Conservation (phyloP, 1,140 invertebrate genomes). For the Hormaphis cornu region DNA sequence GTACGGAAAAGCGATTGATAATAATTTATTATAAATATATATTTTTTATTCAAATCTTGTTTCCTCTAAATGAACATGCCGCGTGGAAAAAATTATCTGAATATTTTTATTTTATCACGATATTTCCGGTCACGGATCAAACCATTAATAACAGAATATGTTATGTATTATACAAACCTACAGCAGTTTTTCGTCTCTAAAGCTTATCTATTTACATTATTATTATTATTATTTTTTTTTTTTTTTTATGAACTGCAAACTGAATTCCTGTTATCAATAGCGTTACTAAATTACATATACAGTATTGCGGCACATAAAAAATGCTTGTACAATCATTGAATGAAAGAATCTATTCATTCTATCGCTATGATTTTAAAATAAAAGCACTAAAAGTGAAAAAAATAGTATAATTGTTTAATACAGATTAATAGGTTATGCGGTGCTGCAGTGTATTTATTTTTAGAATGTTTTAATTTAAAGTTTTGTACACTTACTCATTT, state of each 20-base stretch:
- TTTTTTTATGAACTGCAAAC: not conserved
- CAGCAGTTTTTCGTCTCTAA: not conserved
- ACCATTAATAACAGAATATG: not conserved
- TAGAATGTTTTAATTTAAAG: no score
- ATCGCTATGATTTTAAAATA: not conserved
- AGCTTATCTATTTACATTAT: constrained; percentile 5
- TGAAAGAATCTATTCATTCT: not conserved
- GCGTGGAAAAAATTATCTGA: not conserved
- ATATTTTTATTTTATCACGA: constrained; percentile 7
- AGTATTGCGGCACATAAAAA: not conserved
- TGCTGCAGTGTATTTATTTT: no score
- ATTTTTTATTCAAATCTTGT: not conserved
- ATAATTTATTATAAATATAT: not conserved
- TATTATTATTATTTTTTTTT: no score
- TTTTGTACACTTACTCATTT: no score
- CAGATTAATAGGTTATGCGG: no score
- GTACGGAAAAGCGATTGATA: not conserved
- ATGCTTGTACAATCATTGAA: not conserved
- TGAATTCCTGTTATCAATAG: not conserved
- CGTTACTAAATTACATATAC: no score
- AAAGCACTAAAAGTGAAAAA: no score
- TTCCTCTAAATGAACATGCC: not conserved
- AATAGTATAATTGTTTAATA: no score
- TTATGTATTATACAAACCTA: not conserved
- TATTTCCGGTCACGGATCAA: not conserved